A percentile compares a stretch with the other conserved stretches of the same genome.
Conservation (phyloP, 1,140 invertebrate genomes). For the Coenobita brevimanus region DNA sequence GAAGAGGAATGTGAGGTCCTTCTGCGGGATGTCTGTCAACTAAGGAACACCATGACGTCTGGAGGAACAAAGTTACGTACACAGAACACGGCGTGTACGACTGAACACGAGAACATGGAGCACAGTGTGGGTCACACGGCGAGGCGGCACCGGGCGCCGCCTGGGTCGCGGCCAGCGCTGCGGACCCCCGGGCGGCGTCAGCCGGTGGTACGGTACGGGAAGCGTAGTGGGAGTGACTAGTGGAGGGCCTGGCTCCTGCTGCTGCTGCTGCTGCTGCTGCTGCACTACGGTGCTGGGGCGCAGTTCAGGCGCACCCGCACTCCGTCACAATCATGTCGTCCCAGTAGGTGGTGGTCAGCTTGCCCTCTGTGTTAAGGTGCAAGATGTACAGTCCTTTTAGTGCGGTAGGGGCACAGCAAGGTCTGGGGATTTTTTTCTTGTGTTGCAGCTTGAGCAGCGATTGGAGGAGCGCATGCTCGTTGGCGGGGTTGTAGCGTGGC, state of each 20-base stretch:
- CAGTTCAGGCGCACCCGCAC: constrained; percentile 52
- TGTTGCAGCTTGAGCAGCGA: constrained; percentile 44
- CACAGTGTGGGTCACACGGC: constrained; percentile 58
- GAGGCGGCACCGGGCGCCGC: constrained; percentile 31
- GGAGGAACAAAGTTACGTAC: constrained; percentile 54
- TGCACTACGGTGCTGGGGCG: constrained; percentile 3
- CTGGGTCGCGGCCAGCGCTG: too few relatives aligned
- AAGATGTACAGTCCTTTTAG: constrained; percentile 41
- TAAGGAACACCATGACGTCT: constrained; percentile 55
- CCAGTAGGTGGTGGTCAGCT: constrained; percentile 53
- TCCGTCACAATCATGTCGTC: constrained; percentile 52
- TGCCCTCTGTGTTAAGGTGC: constrained; percentile 32
- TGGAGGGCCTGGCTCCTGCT: constrained; percentile 28
- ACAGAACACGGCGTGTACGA: constrained; percentile 39
- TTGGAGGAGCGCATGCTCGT: constrained; percentile 51
- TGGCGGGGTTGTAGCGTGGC: constrained; percentile 49
- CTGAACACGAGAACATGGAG: constrained; percentile 49
- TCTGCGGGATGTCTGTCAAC: constrained; percentile 35
- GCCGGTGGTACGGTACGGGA: constrained; percentile 32
- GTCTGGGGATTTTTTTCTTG: constrained; percentile 44
- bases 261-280: constrained; percentile 20
- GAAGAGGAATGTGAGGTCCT: constrained; percentile 29
- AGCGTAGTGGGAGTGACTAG: constrained; percentile 63
- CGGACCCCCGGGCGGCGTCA: constrained; percentile 8
- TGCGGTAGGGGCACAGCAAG: constrained; percentile 52